phyloP scores from a whole-genome alignment of 2,797 vertebrate species.

The Propithecus perrieri region DNA sequence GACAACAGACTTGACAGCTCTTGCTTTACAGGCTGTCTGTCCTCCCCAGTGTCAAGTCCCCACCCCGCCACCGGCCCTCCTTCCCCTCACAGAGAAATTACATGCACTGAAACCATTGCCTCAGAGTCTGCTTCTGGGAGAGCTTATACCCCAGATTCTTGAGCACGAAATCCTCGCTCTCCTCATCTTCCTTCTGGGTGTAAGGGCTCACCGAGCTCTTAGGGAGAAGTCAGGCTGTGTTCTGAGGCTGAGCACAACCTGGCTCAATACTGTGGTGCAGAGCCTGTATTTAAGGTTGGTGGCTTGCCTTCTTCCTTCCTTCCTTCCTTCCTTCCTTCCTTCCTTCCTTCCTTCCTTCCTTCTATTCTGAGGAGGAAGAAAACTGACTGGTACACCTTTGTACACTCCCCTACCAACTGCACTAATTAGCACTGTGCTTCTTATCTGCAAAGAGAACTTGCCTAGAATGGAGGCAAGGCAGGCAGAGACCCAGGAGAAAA shows the following conservation, averaged over 20 bases:
- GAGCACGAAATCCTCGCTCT: neutral
- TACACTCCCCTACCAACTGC: fast-evolving
- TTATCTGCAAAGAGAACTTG: neutral
- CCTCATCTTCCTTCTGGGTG: neutral
- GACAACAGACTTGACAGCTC: neutral
- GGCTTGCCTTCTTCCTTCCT: neutral
- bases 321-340: neutral
- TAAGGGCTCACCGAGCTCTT: neutral
- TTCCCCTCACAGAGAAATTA: neutral
- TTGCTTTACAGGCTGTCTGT: neutral
- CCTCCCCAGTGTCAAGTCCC: neutral
- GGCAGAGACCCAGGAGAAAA: neutral
- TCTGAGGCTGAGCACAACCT: neutral
- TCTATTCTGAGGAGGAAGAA: neutral
- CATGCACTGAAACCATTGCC: neutral
- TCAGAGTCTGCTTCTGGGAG: neutral
- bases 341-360: neutral
- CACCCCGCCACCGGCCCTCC: neutral
- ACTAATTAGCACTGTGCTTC: neutral
- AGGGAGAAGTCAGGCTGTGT: neutral
- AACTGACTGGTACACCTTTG: neutral
- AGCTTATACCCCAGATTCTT: neutral
- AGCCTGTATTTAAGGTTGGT: neutral
- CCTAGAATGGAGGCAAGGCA: neutral
- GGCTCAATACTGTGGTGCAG: neutral